Evolutionary conservation across 2,797 vertebrate genomes (phyloP).

Genomic region (Notolepis coatsorum): DNA sequence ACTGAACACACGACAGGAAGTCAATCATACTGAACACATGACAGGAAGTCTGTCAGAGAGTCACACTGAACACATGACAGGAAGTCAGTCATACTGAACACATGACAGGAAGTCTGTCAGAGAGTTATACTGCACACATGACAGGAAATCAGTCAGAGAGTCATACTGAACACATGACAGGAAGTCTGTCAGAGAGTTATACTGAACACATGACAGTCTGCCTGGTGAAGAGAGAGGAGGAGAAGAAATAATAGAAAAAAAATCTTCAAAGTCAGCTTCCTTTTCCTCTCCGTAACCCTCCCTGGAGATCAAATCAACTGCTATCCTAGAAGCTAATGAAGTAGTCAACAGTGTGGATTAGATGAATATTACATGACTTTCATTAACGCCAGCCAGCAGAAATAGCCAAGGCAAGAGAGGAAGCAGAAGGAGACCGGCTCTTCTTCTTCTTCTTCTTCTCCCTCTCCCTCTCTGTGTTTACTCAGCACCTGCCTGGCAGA

Average conservation of each 20-base stretch:
- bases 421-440: constrained; percentile 50
- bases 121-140: too few relatives aligned
- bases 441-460: too few relatives aligned
- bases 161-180: too few relatives aligned
- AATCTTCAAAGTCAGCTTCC: constrained; percentile 68
- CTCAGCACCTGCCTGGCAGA: constrained; percentile 66
- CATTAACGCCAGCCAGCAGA: constrained; percentile 69
- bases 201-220: constrained; percentile 49
- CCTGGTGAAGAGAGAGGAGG: not conserved
- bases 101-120: too few relatives aligned
- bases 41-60: constrained; percentile 33
- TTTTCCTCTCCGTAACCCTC: constrained; percentile 49
- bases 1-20: too few relatives aligned
- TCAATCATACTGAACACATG: too few relatives aligned
- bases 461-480: constrained; percentile 52
- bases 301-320: constrained; percentile 70
- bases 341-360: constrained; percentile 72
- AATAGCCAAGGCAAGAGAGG: constrained; percentile 60
- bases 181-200: constrained; percentile 33
- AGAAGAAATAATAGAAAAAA: constrained; percentile 9
- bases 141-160: too few relatives aligned
- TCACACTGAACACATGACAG: constrained; percentile 49
- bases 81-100: too few relatives aligned
- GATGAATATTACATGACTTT: constrained; percentile 74
- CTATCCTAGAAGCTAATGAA: constrained; percentile 74